phyloP scores from a whole-genome alignment of 2,113 vertebrate genomes.

The Sisor rabdophorus region DNA sequence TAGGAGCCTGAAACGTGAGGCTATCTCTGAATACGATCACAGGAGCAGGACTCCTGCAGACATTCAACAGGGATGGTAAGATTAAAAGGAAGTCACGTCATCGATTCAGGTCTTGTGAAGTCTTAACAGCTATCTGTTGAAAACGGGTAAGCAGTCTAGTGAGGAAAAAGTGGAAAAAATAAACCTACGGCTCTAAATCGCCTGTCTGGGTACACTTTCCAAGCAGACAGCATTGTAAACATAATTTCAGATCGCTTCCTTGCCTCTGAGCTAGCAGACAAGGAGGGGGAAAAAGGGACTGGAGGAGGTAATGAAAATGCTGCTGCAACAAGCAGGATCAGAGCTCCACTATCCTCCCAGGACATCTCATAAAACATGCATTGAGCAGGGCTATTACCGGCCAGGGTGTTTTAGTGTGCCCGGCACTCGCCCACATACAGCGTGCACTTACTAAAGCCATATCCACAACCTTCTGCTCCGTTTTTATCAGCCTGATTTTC shows the following conservation, averaged over 20 bases:
- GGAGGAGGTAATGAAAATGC: conserved; percentile 57
- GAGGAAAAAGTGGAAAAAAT: conserved; percentile 2
- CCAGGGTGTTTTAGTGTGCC: conserved; percentile 58
- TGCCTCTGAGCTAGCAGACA: conserved; percentile 38
- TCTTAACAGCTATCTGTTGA: conserved; percentile 3
- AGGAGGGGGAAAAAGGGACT: conserved; percentile 34
- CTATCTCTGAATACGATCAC: conserved; percentile 13
- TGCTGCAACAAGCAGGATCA: conserved; percentile 63
- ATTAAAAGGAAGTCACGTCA: conserved; percentile 3
- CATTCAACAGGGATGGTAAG: background rate
- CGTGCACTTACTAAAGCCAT: conserved; percentile 46
- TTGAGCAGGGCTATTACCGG: conserved; percentile 58
- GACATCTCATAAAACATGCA: conserved; percentile 75
- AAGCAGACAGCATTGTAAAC: conserved; percentile 51
- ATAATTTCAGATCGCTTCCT: conserved; percentile 53
- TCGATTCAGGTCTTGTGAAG: conserved; percentile 7
- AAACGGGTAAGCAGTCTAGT: background rate
- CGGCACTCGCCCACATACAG: conserved; percentile 37
- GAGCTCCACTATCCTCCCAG: conserved; percentile 63
- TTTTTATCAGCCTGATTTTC: conserved; percentile 48
- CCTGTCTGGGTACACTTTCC: conserved; percentile 37
- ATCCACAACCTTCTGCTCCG: conserved; percentile 15
- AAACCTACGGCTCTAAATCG: conserved; percentile 18
- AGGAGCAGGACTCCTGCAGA: conserved; percentile 4
- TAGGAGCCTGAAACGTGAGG: conserved; percentile 18